Conservation (phyloP, 2,113 vertebrate genomes). For the Hirundichthys speculiger region DNA sequence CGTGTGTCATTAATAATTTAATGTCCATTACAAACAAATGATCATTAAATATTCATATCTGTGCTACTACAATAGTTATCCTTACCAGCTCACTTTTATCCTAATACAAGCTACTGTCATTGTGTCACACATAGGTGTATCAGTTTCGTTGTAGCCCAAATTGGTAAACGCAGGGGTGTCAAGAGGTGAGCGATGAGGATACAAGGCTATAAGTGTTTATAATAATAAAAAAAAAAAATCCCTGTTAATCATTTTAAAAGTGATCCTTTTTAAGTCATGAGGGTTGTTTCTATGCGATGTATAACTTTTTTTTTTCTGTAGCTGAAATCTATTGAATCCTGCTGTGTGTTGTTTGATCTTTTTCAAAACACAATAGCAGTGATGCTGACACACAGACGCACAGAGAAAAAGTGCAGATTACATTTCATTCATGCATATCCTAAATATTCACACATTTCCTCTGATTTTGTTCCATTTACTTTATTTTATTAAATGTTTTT, state of each 20-base stretch:
- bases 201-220: no score
- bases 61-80: constrained; percentile 61
- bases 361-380: constrained; percentile 34
- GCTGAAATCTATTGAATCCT: background rate
- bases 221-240: no score
- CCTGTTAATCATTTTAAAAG: no score
- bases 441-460: no score
- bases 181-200: background rate
- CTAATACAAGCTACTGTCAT: constrained; percentile 23
- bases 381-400: no score
- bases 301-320: no score
- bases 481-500: no score
- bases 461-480: no score
- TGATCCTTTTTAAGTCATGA: no score
- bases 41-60: constrained; percentile 76
- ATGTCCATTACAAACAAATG: constrained; percentile 79
- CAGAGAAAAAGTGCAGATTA: no score
- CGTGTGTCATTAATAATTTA: constrained; percentile 81
- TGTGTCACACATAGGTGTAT: constrained; percentile 36
- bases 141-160: constrained; percentile 19
- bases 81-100: constrained; percentile 50
- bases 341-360: background rate
- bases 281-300: no score
- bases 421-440: no score
- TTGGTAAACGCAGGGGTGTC: background rate